These are phyloP conservation scores for Mycetomoellerius zeteki DNA, from an alignment of 1,140 invertebrate species.

Conservation along the genomic window DNA sequence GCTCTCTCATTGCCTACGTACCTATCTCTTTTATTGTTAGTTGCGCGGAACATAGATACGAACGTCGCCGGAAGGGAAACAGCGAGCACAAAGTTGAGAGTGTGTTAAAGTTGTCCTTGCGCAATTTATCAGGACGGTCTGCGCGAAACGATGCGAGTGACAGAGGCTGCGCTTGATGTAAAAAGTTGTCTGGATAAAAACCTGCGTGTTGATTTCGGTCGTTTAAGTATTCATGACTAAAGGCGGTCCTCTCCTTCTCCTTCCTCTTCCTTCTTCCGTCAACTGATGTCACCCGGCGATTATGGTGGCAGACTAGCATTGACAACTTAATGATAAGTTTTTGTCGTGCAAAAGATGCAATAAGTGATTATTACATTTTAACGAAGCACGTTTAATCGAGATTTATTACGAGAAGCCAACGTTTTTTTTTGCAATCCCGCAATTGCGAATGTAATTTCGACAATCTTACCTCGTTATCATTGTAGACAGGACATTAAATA, in stretches of 20 bases:
- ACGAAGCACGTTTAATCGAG: neutral
- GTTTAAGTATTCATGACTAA: constrained; percentile 46
- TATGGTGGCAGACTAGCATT: neutral
- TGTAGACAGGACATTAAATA: neutral
- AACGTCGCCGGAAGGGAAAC: constrained; percentile 46
- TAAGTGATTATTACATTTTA: constrained; percentile 32
- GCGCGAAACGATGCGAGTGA: constrained; percentile 15
- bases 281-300: constrained; percentile 24
- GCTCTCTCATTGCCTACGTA: constrained; percentile 64
- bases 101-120: constrained; percentile 65
- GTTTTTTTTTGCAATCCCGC: neutral
- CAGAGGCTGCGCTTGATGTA: neutral
- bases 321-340: constrained; percentile 37
- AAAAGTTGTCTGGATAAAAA: neutral
- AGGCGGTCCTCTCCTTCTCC: constrained; percentile 5
- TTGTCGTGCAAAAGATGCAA: constrained; percentile 11
- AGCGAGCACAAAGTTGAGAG: constrained; percentile 37
- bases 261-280: constrained; percentile 20
- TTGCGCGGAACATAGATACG: constrained; percentile 62
- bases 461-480: neutral
- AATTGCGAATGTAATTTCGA: neutral
- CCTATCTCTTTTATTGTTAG: constrained; percentile 56
- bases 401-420: constrained; percentile 5
- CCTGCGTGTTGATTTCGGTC: neutral
- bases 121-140: constrained; percentile 28